These are phyloP conservation scores for Cephus runcator DNA, from an alignment of 2,888 invertebrate species.

Conservation along the genomic window DNA sequence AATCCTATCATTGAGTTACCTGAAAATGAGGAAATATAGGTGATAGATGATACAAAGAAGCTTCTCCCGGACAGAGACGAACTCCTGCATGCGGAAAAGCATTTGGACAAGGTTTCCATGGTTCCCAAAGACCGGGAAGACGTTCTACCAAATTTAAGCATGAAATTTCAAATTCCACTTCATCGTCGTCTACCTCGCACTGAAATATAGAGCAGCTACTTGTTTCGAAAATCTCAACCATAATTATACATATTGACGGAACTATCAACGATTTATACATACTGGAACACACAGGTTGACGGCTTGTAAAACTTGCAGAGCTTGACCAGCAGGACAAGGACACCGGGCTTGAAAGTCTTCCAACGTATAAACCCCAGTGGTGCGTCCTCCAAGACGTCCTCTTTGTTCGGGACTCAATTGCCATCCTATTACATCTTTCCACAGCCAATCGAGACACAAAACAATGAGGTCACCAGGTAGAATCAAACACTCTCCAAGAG, in stretches of 20 bases:
- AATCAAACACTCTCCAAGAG: constrained; percentile 70
- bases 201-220: constrained; percentile 49
- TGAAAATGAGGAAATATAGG: constrained; percentile 78
- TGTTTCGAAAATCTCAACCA: not conserved
- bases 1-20: constrained; percentile 51
- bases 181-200: constrained; percentile 76
- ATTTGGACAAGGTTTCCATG: constrained; percentile 67
- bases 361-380: constrained; percentile 77
- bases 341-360: constrained; percentile 81
- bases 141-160: constrained; percentile 76
- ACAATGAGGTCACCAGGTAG: constrained; percentile 72
- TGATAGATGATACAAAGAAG: constrained; percentile 71
- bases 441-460: constrained; percentile 76
- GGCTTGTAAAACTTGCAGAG: constrained; percentile 76
- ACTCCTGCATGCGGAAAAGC: constrained; percentile 74
- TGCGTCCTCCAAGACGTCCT: constrained; percentile 66
- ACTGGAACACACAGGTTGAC: constrained; percentile 76
- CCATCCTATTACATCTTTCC: constrained; percentile 74
- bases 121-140: constrained; percentile 75
- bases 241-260: not conserved
- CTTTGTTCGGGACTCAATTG: constrained; percentile 71
- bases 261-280: constrained; percentile 21
- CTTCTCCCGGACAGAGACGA: constrained; percentile 69
- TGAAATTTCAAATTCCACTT: constrained; percentile 81
- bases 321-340: constrained; percentile 75